Evolutionary conservation across 2,113 vertebrate species (phyloP).

Genomic region (Boleophthalmus pectinirostris): DNA sequence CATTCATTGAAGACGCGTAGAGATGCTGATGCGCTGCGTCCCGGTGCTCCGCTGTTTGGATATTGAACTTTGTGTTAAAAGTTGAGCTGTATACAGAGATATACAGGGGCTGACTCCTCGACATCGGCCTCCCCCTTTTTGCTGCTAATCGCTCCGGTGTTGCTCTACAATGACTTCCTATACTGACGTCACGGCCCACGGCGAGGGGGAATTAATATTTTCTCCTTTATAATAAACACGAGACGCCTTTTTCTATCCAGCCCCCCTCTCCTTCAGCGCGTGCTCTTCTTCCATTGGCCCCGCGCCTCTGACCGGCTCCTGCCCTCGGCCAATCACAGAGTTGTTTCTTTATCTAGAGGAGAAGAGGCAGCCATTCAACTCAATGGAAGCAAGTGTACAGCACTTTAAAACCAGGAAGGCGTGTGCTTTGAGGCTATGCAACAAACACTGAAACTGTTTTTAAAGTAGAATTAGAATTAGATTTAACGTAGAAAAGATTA

Average conservation of each 20-base stretch:
- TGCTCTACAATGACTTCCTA: slow-evolving; percentile 90
- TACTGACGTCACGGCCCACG: slow-evolving; percentile 89
- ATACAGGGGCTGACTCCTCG: slow-evolving; percentile 80
- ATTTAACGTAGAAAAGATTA: not conserved
- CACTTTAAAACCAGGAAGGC: slow-evolving; percentile 45
- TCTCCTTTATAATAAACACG: slow-evolving; percentile 82
- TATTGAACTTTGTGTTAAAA: slow-evolving; percentile 89
- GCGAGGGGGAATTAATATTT: slow-evolving; percentile 77
- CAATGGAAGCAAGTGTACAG: slow-evolving; percentile 56
- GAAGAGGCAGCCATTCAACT: slow-evolving; percentile 62
- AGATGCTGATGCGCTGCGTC: slow-evolving; percentile 62
- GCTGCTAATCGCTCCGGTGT: slow-evolving; percentile 86
- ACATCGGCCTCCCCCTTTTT: slow-evolving; percentile 84
- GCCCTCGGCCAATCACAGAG: slow-evolving; percentile 81
- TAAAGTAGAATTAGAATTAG: not conserved
- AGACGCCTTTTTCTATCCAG: slow-evolving; percentile 64
- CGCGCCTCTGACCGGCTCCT: slow-evolving; percentile 67
- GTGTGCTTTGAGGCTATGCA: slow-evolving; percentile 44
- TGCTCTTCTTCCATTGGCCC: slow-evolving; percentile 80
- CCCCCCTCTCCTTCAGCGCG: slow-evolving; percentile 5
- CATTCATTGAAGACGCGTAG: slow-evolving; percentile 64
- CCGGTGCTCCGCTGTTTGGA: slow-evolving; percentile 73
- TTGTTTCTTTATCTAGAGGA: slow-evolving; percentile 70
- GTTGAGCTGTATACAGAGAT: slow-evolving; percentile 81
- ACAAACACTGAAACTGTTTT: slow-evolving; percentile 18